Evolutionary conservation across 2,113 vertebrate species (phyloP), one percentile per base, ranked within the genome.

Genomic region (Syngnathus scovelli): DNA sequence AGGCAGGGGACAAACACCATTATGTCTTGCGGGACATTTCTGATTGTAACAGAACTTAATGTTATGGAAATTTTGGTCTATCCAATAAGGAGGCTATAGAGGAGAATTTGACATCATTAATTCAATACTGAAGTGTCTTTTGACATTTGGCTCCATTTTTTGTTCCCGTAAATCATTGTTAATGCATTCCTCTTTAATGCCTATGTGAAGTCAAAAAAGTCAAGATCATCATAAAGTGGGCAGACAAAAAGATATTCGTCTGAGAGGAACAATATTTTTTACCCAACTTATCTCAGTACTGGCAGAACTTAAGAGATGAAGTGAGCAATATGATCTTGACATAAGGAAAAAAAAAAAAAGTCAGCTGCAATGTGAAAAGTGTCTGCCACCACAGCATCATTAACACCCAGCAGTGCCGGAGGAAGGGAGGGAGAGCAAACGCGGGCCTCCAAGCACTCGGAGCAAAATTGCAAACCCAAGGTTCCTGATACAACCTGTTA

Each of bases 401-500:
- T 90, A 90, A 84, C 88, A 82, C 83, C 72, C 75, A 73, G 77
- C 70, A 79, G 78, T 79, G 81, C 75, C 71, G 80, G 67, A 68
- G 84, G 63, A 66, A 82, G 77, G 77, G 76, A 81, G 77, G 71
- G 71, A 70, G 74, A 72, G 83, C 76, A 80, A 83, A 86, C 81
- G 69, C 86, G 88, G 82, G 88, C 84, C 87, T 89, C 86, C 71
- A 7, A 89, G 87, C 85, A 78, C 86, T 76, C 81, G 79, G 80
- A 90, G 82, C 74, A 76, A 91, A 91, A 92, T 91, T 91, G 91
- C 91, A 90, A 92, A 90, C 88, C 90, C 88, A 91, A 90, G 91
- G 89, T 92, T 92, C 83, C 89, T 87, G 89, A 92, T 92, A 90
- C 87, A 89, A 89, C 88, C 90, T 91, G 91, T 91, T 92, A 92